Evolutionary conservation across 2,113 vertebrate species (phyloP).

Genomic region (Falcunculus frontatus): DNA sequence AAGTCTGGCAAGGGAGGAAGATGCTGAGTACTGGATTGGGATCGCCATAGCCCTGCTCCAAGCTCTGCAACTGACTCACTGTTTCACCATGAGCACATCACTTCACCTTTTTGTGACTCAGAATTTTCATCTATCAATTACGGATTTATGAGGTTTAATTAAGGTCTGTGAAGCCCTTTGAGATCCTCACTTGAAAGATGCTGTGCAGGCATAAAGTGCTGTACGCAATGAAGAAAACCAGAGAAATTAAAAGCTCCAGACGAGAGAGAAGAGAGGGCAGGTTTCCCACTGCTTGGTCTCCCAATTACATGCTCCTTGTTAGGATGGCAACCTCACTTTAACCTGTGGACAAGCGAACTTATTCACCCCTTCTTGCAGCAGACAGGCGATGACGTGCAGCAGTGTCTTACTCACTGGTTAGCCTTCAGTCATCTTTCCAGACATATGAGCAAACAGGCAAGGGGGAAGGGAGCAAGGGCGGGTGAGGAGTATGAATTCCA

Average conservation of each 20-base stretch:
- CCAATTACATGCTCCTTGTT: conserved; percentile 11
- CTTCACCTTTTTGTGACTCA: conserved; percentile 42
- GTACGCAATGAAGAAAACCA: neutral
- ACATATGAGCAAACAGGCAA: conserved; percentile 65
- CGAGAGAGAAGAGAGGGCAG: conserved; percentile 15
- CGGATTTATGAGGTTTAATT: conserved; percentile 51
- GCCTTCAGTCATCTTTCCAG: conserved; percentile 71
- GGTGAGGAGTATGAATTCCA: conserved; percentile 25
- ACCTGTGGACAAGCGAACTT: conserved; percentile 66
- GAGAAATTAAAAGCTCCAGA: conserved; percentile 46
- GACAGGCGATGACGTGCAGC: conserved; percentile 59
- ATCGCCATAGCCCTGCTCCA: neutral
- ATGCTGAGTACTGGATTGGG: neutral
- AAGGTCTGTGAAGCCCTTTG: conserved; percentile 34
- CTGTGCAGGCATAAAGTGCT: conserved; percentile 35
- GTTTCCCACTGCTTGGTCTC: conserved; percentile 34
- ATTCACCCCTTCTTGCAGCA: conserved; percentile 65
- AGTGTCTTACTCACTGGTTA: conserved; percentile 68
- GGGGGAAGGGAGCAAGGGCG: conserved; percentile 25
- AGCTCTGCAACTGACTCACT: neutral
- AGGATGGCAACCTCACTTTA: conserved; percentile 35
- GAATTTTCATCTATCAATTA: conserved; percentile 47
- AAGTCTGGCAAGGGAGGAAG: neutral
- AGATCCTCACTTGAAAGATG: conserved; percentile 33
- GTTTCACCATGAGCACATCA: neutral